A percentile compares a stretch with the other conserved stretches of the same genome.
Evolutionary conservation across 1,140 invertebrate genomes (phyloP).

Genomic region (Trachymyrmex cornetzi): DNA sequence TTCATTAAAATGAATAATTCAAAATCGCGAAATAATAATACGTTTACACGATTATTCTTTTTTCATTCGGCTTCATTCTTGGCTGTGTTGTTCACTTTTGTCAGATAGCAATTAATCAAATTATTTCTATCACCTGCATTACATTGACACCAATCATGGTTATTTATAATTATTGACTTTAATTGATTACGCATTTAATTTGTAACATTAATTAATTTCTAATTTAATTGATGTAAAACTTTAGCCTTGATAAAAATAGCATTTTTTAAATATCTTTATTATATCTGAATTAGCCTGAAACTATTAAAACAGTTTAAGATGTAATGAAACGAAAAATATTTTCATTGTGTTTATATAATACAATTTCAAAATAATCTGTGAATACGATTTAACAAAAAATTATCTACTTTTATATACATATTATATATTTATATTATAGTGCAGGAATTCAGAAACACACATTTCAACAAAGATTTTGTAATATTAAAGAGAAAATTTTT

Average conservation of each 20-base stretch:
- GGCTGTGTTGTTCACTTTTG: not conserved
- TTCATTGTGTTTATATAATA: not conserved
- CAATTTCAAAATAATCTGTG: not conserved
- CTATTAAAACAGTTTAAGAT: not conserved
- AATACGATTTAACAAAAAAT: not conserved
- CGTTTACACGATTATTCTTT: not conserved
- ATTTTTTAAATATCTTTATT: not conserved
- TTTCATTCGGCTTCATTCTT: not conserved
- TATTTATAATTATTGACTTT: slow-evolving; percentile 27
- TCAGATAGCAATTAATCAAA: not conserved
- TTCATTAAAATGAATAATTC: not conserved
- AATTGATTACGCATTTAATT: not conserved
- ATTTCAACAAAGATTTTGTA: not conserved
- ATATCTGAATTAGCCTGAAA: not conserved
- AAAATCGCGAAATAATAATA: not conserved
- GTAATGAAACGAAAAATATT: not conserved
- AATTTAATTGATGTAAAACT: slow-evolving; percentile 1
- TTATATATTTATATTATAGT: not conserved
- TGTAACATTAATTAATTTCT: not conserved
- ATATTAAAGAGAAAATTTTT: not conserved
- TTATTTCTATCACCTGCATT: slow-evolving; percentile 14
- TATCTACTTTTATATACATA: not conserved
- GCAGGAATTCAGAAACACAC: not conserved
- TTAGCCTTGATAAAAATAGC: not conserved
- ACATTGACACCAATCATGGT: not conserved